Base-by-base conservation (phyloP, 2,888 invertebrate species). In the Thecophora atra region DNA sequence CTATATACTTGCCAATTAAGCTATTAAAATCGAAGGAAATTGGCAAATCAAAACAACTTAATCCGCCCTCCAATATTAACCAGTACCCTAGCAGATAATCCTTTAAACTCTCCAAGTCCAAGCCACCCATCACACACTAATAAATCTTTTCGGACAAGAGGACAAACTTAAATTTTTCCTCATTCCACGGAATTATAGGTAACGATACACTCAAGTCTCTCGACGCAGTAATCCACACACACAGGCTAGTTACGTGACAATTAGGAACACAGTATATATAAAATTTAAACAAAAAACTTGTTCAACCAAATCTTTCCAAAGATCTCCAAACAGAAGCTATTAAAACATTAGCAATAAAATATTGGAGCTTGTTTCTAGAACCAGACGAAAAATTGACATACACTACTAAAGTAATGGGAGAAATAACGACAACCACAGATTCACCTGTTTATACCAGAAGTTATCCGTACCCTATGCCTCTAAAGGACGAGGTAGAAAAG, bases 381-480 rank as follows among this genome's bases (percentile, higher is more conserved):
- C 63, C 54, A 21, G 60, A 70, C 51, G 65, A 72, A 54, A 72
- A 44, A 58, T 30, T 70, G 1, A 71, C 71, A 28, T 71, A 65
- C 37, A 71, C 69, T 24, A 71, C 71, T 56, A 67, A 24, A 52
- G 73, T 72, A 17, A n/a, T 56, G 26, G 71, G 62, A 24, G 58
- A 68, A 60, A 75, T 66, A 42, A 21, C 64, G 47, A 73, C 73
- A n/a, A 24, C 37, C 17, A 42, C 56, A 42, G 70, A 74, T 21
- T 47, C 19, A 21, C 72, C 70, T 8, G 26, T 69, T 26, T 66
- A 69, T 8, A 30, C 30, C 8, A 30, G 8, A 8, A 71, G 24
- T 19, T 66, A 70, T 13, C 72, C 56, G 3, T 74, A 72, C 47
- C 69, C 72, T n/a, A 70, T 54, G 58, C 60, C 72, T 7, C n/a